These are phyloP conservation scores for Lampropteryx suffumata DNA, from an alignment of 2,888 invertebrate genomes.

Conservation along the genomic window DNA sequence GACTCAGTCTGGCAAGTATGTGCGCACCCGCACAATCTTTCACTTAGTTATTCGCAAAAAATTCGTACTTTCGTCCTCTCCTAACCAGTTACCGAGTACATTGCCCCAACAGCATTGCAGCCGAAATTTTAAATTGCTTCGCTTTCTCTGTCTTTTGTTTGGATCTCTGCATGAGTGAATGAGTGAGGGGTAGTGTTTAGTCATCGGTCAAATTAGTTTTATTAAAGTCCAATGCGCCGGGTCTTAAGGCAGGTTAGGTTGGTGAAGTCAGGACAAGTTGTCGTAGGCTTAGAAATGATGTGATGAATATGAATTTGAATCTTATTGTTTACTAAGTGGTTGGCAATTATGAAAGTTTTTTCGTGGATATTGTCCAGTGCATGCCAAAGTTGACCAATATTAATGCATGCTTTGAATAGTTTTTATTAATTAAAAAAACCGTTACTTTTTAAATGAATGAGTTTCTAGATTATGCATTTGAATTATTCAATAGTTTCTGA, in stretches of 20 bases:
- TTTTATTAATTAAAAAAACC: too few relatives aligned
- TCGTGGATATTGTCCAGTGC: not conserved
- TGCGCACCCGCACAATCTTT: conserved; percentile 50
- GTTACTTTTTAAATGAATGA: too few relatives aligned
- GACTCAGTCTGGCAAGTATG: conserved; percentile 34
- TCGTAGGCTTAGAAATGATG: conserved; percentile 58
- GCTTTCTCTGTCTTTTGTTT: conserved; percentile 54
- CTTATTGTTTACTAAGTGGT: conserved; percentile 4
- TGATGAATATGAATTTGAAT: conserved; percentile 27
- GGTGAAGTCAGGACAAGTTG: conserved; percentile 61
- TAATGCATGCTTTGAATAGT: too few relatives aligned
- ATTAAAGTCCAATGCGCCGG: conserved; percentile 66
- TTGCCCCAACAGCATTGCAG: conserved; percentile 69
- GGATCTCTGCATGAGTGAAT: conserved; percentile 42
- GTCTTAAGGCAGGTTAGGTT: conserved; percentile 81
- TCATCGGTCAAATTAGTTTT: conserved; percentile 61
- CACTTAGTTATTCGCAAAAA: conserved; percentile 66
- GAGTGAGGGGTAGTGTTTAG: conserved; percentile 57
- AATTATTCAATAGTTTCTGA: too few relatives aligned
- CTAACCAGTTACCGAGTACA: conserved; percentile 75
- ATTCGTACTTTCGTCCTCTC: conserved; percentile 80
- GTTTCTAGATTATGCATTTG: too few relatives aligned
- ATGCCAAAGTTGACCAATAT: not conserved
- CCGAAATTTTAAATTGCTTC: conserved; percentile 70
- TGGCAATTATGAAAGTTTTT: not conserved